Base-by-base conservation (phyloP, 1,140 invertebrate genomes). In the Drosophila mayri region DNA sequence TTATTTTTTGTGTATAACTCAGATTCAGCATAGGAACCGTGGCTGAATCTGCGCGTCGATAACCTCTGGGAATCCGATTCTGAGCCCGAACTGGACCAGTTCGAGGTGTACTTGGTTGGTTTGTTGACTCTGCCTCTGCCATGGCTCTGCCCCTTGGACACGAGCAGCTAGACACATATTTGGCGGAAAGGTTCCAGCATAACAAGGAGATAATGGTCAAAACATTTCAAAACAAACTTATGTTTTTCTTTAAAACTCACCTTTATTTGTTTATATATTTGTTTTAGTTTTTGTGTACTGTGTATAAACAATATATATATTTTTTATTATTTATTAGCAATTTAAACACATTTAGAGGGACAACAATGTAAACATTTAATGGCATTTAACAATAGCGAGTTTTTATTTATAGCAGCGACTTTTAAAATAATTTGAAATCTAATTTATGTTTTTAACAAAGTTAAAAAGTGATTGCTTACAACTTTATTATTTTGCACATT, bases 11-110 rank as follows among this genome's bases (percentile, higher is more conserved):
- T 54, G 50, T 22, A 54, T 2, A 54, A 54, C 50, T 54, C 12
- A 8, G 11, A 20, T 7, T n/a, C 18, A 22, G 32, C 50, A 37
- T 54, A 54, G 32, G 20, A 54, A 22, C 14, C 4, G 4, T 12
- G 25, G 14, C 18, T 54, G 12, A 52, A 35, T 52, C 50, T 37
- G 12, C 1, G 50, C 32, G 32, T 54, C 50, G 68, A 72, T 72
- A 72, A 72, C 68, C 68, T 59, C 47, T 71, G 30, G 43, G 9
- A 44, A 35, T 37, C 32, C 32, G 32, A 54, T 52, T 52, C 50
- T 0, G n/a, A 28, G n/a, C 11, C 32, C 18, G 6, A 54, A 37
- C 50, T 54, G 50, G 35, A 72, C 44, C 52, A 71, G 16, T 70
- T 30, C 20, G 16, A 40, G 50, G 30, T 20, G 49, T 20, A 44